phyloP scores from a whole-genome alignment of 2,113 vertebrate genomes.

The Xiphophorus maculatus region DNA sequence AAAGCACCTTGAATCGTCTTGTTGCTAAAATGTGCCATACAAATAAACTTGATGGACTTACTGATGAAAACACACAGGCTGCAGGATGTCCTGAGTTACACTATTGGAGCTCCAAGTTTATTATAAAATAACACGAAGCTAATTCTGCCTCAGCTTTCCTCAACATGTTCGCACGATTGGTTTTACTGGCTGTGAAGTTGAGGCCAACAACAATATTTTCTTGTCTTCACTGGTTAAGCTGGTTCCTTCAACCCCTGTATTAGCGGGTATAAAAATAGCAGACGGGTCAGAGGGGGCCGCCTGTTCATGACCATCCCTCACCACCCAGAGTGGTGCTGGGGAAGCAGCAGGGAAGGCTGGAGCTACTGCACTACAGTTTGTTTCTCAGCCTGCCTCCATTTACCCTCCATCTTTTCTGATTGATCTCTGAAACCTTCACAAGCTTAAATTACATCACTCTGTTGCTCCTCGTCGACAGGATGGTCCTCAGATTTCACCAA shows the following conservation, averaged over 20 bases:
- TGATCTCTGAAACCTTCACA: conserved; percentile 68
- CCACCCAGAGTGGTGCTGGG: conserved; percentile 52
- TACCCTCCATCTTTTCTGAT: conserved; percentile 53
- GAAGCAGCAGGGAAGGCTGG: conserved; percentile 54
- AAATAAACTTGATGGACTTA: too few species aligned
- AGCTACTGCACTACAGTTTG: conserved; percentile 24
- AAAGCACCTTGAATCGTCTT: too few species aligned
- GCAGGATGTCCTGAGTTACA: not conserved
- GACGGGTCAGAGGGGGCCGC: conserved; percentile 41
- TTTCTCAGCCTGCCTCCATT: conserved; percentile 31
- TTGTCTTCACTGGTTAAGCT: conserved; percentile 33
- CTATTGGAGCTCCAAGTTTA: conserved; percentile 2
- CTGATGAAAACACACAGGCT: not conserved
- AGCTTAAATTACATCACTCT: conserved; percentile 75
- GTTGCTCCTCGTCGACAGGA: conserved; percentile 57
- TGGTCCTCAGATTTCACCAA: conserved; percentile 52
- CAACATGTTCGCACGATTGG: conserved; percentile 21
- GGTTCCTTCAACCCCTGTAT: conserved; percentile 39
- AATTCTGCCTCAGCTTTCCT: conserved; percentile 28
- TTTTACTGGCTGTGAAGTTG: conserved; percentile 11
- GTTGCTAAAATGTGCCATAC: too few species aligned
- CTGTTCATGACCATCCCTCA: conserved; percentile 66
- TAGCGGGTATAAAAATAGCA: conserved; percentile 64
- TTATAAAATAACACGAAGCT: conserved; percentile 25
- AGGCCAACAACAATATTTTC: conserved; percentile 63